Evolutionary conservation across 2,888 invertebrate species (phyloP), one percentile per base, ranked within the genome.

Genomic region (Amphiduros pacificus): DNA sequence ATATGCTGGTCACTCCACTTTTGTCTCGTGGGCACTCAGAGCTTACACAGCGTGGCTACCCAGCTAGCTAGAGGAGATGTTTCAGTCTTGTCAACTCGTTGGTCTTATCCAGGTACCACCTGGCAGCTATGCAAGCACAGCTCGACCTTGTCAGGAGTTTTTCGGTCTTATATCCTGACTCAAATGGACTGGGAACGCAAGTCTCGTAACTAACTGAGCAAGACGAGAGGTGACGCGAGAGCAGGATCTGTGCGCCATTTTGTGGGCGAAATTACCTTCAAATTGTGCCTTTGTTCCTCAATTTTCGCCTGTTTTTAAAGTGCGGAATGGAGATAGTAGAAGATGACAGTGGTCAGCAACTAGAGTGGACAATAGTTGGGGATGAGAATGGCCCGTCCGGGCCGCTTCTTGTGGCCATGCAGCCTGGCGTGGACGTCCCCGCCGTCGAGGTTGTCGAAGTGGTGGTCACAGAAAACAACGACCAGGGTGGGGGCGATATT

Each of bases 231-330:
- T 51, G 59, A 59, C 51, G 59, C 50, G 59, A 59, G 53, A 44
- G 26, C n/a, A n/a, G n/a, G n/a, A n/a, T n/a, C n/a, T n/a, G n/a
- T n/a, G n/a, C n/a, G 49, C 60, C 61, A 63, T 63, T 65, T 67
- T 63, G 67, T 68, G 69, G 53, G 69, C 69, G 69, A 69, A 68
- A 69, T 69, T 69, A 68, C 61, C 61, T 50, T 52, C 28, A 65
- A 28, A 61, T 68, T 49, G 41, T n/a, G 29, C 41, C 50, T 50
- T 59, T 63, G 59, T 49, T 68, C 63, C 69, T 64, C 48, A 60
- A 69, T 68, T 69, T 65, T 69, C 69, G 67, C 69, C 63, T 65
- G 55, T 49, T 54, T 31, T 52, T 32, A 36, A 31, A 26, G 22
- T 14, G 26, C 20, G 56, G 58, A 62, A 56, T 60, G 54, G 52